These are phyloP conservation scores for Anoplophora glabripennis DNA, from an alignment of 1,140 invertebrate genomes.

Conservation along the genomic window DNA sequence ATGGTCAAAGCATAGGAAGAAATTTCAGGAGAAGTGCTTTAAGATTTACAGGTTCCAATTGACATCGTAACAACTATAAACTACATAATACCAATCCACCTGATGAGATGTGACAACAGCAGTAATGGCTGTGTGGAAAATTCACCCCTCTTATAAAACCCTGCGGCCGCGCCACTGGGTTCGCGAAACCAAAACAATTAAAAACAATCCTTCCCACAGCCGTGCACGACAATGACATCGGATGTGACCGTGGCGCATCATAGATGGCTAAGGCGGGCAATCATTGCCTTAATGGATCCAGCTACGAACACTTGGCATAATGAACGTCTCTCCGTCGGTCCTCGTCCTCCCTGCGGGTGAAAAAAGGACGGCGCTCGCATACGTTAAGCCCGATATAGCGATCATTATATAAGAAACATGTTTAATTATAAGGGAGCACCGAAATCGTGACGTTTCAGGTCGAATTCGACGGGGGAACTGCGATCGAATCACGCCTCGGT, in stretches of 20 bases:
- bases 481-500: constrained; percentile 28
- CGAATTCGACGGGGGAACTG: constrained; percentile 34
- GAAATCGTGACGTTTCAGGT: constrained; percentile 43
- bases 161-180: no score
- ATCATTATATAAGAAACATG: constrained; percentile 37
- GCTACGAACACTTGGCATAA: constrained; percentile 16
- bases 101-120: no score
- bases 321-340: constrained; percentile 8
- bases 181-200: constrained; percentile 5
- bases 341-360: constrained; percentile 7
- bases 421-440: constrained; percentile 43
- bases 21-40: no score
- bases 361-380: constrained; percentile 1
- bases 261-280: constrained; percentile 12
- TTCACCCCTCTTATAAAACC: no score
- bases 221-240: constrained; percentile 17
- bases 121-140: no score
- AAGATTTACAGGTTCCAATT: no score
- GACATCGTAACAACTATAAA: no score
- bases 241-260: constrained; percentile 7
- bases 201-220: constrained; percentile 16
- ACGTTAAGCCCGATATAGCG: constrained; percentile 5
- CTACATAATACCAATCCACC: no score
- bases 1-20: no score
- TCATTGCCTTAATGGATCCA: constrained; percentile 19